These are phyloP conservation scores for Henricia sp. DNA, from an alignment of 53 echinoderm and acorn worm genomes.

Conservation along the genomic window DNA sequence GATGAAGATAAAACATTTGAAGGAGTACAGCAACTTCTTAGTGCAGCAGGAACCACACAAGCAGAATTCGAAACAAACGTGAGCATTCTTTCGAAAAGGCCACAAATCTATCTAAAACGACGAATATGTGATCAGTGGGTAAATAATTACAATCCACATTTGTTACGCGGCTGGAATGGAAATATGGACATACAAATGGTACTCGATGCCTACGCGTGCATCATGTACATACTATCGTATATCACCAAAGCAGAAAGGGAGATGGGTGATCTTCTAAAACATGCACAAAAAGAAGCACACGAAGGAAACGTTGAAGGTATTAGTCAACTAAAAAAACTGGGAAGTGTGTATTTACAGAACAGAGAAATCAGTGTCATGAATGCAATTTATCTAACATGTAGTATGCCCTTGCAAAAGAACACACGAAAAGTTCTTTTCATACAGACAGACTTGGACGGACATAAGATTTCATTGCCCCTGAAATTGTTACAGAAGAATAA, in stretches of 20 bases:
- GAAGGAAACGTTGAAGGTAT: not conserved
- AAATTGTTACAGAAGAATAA: not conserved
- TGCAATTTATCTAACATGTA: not conserved
- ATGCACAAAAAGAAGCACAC: constrained; percentile 54
- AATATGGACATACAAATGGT: constrained; percentile 23
- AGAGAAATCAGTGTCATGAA: constrained; percentile 46
- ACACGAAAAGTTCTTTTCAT: not conserved
- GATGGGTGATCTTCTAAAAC: constrained; percentile 15
- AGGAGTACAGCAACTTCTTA: too few species aligned
- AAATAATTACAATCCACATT: constrained; percentile 39
- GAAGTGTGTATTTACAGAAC: too few species aligned
- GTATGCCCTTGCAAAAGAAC: constrained; percentile 10
- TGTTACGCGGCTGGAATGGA: constrained; percentile 33
- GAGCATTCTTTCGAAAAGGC: too few species aligned
- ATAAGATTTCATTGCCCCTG: not conserved
- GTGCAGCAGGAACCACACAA: too few species aligned
- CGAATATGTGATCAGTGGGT: not conserved
- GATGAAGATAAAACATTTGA: too few species aligned
- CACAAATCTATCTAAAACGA: too few species aligned
- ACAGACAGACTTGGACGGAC: not conserved
- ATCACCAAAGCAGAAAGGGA: constrained; percentile 42
- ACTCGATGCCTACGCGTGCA: not conserved
- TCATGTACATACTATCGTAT: constrained; percentile 44
- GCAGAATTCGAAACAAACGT: too few species aligned
- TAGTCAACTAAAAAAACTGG: not conserved